phyloP scores from a whole-genome alignment of 2,888 invertebrate genomes.

The Agriopis leucophaearia region DNA sequence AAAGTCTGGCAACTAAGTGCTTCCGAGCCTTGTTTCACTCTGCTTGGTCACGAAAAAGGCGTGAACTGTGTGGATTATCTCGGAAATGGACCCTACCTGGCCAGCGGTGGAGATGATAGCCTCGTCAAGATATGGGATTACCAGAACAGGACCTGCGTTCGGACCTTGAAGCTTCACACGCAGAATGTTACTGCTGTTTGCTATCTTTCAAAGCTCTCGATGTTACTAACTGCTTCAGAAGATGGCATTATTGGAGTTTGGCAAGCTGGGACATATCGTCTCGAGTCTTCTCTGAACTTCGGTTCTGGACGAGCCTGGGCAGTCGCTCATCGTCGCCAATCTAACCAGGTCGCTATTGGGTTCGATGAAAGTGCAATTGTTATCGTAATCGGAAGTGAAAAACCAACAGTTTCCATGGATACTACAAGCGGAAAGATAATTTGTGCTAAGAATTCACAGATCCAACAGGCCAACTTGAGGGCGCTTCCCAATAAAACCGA shows the following conservation, averaged over 20 bases:
- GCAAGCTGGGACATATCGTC: constrained; percentile 1
- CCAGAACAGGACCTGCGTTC: constrained; percentile 99
- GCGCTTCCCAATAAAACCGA: background rate
- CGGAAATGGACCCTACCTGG: constrained; percentile 83
- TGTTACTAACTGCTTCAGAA: constrained; percentile 10
- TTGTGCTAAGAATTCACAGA: constrained; percentile 4
- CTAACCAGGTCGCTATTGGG: constrained; percentile 11
- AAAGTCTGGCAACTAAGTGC: constrained; percentile 96
- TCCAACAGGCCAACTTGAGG: constrained; percentile 20
- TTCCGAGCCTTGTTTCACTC: constrained; percentile 7
- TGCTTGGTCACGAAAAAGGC: constrained; percentile 13
- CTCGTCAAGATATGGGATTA: constrained; percentile 99
- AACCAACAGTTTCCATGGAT: constrained; percentile 99
- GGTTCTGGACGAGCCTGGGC: constrained; percentile 16
- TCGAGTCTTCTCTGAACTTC: background rate
- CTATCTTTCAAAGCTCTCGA: constrained; percentile 6
- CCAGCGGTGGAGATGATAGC: constrained; percentile 98
- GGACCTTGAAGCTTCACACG: constrained; percentile 92
- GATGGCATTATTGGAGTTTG: constrained; percentile 16
- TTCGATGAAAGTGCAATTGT: constrained; percentile 14
- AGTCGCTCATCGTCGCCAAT: background rate
- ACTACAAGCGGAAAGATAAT: constrained; percentile 90
- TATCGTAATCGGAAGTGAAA: constrained; percentile 85
- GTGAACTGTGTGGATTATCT: constrained; percentile 20
- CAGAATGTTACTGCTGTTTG: constrained; percentile 12